Evolutionary conservation across 2,797 vertebrate species (phyloP).

Genomic region (Crocodylus rhombifer): DNA sequence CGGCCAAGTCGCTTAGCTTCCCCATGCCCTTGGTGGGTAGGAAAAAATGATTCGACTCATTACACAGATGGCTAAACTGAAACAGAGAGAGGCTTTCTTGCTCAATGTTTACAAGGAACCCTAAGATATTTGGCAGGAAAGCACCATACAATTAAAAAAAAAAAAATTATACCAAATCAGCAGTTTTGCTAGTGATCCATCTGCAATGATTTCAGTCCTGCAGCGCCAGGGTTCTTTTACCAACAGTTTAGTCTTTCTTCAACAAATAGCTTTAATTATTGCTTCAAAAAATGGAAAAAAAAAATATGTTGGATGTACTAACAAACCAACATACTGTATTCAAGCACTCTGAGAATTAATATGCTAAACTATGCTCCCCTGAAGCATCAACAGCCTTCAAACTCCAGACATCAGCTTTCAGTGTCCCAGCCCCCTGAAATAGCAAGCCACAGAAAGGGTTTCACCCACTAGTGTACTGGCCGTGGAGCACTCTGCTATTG

Average conservation of each 20-base stretch:
- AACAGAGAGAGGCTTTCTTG: background rate
- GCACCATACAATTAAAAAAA: background rate
- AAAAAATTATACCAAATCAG: background rate
- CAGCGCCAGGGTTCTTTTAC: background rate
- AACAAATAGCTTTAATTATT: background rate
- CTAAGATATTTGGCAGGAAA: background rate
- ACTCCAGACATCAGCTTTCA: background rate
- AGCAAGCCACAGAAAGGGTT: background rate
- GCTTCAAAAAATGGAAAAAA: background rate
- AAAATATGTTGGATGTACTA: background rate
- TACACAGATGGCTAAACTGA: background rate
- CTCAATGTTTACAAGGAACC: background rate
- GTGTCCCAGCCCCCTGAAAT: background rate
- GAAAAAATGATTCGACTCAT: background rate
- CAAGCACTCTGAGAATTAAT: background rate
- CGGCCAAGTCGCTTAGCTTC: background rate
- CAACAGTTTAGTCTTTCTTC: background rate
- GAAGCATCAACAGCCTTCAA: fast-evolving
- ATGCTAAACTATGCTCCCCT: background rate
- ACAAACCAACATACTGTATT: background rate
- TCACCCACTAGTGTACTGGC: background rate
- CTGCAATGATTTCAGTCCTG: background rate
- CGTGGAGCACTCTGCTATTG: background rate
- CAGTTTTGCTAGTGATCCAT: background rate
- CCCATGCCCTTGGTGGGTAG: background rate